Evolutionary conservation across 1,140 invertebrate species (phyloP), one percentile per base, ranked within the genome.

Genomic region (Anastatus disparis): DNA sequence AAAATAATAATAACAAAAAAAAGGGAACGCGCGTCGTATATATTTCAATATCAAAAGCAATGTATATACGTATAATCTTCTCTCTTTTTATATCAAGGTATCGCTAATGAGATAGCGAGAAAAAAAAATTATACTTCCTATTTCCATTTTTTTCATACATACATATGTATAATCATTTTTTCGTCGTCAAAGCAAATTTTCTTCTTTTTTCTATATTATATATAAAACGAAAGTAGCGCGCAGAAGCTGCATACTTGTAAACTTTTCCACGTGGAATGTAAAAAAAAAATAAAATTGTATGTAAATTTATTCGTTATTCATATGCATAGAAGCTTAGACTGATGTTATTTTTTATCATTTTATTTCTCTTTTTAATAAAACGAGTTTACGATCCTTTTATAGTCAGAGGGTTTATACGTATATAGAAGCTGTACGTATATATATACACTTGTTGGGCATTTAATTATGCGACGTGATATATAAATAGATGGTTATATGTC

Each of bases 41-140:
- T n/a, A n/a, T n/a, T n/a, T n/a, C n/a, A n/a, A n/a, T n/a, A n/a
- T n/a, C n/a, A n/a, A n/a, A n/a, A n/a, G n/a, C n/a, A n/a, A n/a
- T n/a, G n/a, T n/a, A n/a, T n/a, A n/a, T n/a, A n/a, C n/a, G n/a
- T n/a, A n/a, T n/a, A n/a, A n/a, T n/a, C n/a, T n/a, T n/a, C n/a
- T n/a, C n/a, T n/a, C n/a, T n/a, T n/a, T n/a, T n/a, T n/a, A n/a
- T n/a, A n/a, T n/a, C n/a, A n/a, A 27, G 50, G 50, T 53, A 53
- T 15, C 27, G 44, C 44, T 68, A 68, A 68, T 68, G 66, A 67
- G 65, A 68, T 68, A 59, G 42, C 29, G 42, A n/a, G n/a, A n/a
- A n/a, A n/a, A n/a, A 38, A 61, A 56, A 61, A 68, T 40, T 31
- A 15, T 26, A 22, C 17, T 46, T 67, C 12, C 63, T 77, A 73